Conservation (phyloP, 2,888 invertebrate species). For the Xestia rhomboidea region DNA sequence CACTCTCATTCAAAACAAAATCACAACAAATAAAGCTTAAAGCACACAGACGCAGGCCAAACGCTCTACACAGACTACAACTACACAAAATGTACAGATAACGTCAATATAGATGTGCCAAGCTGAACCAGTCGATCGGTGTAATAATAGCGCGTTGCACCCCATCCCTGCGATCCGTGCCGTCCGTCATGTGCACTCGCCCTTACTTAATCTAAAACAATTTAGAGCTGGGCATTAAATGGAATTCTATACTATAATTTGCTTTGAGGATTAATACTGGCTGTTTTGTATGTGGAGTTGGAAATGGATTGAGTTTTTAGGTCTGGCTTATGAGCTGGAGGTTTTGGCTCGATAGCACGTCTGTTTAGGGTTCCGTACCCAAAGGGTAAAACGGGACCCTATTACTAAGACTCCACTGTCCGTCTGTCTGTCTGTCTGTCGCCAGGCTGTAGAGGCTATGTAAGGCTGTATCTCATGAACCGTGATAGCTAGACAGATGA, state of each 20-base stretch:
- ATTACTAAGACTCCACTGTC: too few species aligned
- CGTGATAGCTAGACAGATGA: too few species aligned
- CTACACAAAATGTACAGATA: conserved; percentile 52
- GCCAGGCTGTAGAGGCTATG: too few species aligned
- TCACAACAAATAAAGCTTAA: conserved; percentile 39
- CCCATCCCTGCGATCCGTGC: conserved; percentile 62
- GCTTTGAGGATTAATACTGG: conserved; percentile 48
- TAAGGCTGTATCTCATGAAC: too few species aligned
- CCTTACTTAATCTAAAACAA: conserved; percentile 75
- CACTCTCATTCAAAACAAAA: conserved; percentile 18
- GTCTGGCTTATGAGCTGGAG: background rate
- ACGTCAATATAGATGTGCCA: conserved; percentile 56
- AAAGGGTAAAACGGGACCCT: too few species aligned
- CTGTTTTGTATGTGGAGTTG: conserved; percentile 33
- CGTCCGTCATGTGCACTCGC: conserved; percentile 80
- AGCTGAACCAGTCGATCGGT: conserved; percentile 55
- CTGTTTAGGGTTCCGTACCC: too few species aligned
- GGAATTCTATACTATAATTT: conserved; percentile 64
- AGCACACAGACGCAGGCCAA: conserved; percentile 24
- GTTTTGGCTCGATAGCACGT: background rate
- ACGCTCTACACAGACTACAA: background rate
- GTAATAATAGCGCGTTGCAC: conserved; percentile 65
- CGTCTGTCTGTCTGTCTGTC: too few species aligned
- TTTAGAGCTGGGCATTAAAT: conserved; percentile 63
- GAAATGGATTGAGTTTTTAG: background rate